Evolutionary conservation across 2,888 invertebrate species (phyloP), one percentile per base, ranked within the genome.

Genomic region (Clunio marinus): DNA sequence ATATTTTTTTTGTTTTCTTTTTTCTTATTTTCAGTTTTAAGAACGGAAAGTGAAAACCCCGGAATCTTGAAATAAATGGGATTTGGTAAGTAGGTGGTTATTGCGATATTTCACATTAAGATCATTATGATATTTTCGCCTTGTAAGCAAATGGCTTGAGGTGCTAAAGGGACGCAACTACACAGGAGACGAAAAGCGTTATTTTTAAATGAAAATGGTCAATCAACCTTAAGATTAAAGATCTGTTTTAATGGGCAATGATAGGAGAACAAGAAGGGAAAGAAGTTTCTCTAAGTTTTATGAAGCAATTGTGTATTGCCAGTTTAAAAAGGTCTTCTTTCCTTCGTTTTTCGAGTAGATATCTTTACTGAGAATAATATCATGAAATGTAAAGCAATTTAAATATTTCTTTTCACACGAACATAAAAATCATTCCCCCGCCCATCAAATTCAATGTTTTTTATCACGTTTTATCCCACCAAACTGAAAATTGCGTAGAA

Each of bases 21-120:
- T n/a, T n/a, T n/a, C n/a, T n/a, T n/a, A n/a, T n/a, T n/a, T n/a
- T n/a, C n/a, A n/a, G n/a, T n/a, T n/a, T n/a, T n/a, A n/a, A n/a
- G n/a, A 41, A 41, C 10, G 3, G 8, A 20, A 17, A 51, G 17
- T 22, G 15, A 22, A 17, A 51, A 20, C 17, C 51, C 51, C 51
- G 51, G 17, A 20, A 17, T 63, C 17, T 60, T 22, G 22, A 37
- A 60, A 60, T 60, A 63, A 63, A 63, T 63, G 45, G 45, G 46
- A 63, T 63, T 63, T 63, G 41, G 37, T 45, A 63, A 63, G 51
- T 51, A 51, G 45, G 63, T 63, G 63, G 63, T 63, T 63, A 63
- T 63, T 63, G 46, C 63, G 37, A 51, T 51, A 51, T 51, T 51
- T 51, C 51, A 51, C 51, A 51, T 51, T 51, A 20, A 51, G 51